Evolutionary conservation across 2,888 invertebrate species (phyloP).

Genomic region (Aphidoletes aphidimyza): DNA sequence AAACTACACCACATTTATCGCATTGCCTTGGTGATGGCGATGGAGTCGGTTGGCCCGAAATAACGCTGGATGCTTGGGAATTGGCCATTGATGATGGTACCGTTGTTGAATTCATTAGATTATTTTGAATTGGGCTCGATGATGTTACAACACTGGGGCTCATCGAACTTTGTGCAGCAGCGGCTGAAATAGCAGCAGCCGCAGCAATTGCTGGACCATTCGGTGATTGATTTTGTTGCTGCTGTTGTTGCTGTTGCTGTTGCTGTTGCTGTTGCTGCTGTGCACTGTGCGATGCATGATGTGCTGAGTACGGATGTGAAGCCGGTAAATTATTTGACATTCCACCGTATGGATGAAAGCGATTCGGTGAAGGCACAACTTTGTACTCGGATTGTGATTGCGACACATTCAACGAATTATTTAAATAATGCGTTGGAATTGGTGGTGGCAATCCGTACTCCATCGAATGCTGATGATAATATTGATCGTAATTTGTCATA

Average conservation of each 20-base stretch:
- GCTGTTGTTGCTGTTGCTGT: no score
- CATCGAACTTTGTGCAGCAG: constrained; percentile 26
- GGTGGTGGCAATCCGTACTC: constrained; percentile 59
- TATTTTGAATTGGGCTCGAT: constrained; percentile 66
- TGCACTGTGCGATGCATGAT: neutral
- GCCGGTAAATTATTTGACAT: constrained; percentile 54
- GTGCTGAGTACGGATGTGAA: neutral
- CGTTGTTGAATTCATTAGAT: constrained; percentile 72
- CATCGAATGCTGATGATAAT: constrained; percentile 62
- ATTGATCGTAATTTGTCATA: constrained; percentile 65
- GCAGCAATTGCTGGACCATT: constrained; percentile 14
- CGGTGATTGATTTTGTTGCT: constrained; percentile 30
- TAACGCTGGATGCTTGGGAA: constrained; percentile 61
- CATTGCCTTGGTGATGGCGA: constrained; percentile 81
- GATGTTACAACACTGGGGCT: constrained; percentile 66
- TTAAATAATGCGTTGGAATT: constrained; percentile 56
- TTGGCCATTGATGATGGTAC: constrained; percentile 77
- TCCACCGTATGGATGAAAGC: constrained; percentile 59
- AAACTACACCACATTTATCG: constrained; percentile 85
- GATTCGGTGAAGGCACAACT: constrained; percentile 59
- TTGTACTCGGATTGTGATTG: constrained; percentile 59
- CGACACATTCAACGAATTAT: constrained; percentile 34
- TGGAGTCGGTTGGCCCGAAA: constrained; percentile 73
- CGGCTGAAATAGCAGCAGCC: neutral
- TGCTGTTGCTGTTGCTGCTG: no score